phyloP scores from a whole-genome alignment of 1,140 invertebrate species.

The Agrypnia vestita region DNA sequence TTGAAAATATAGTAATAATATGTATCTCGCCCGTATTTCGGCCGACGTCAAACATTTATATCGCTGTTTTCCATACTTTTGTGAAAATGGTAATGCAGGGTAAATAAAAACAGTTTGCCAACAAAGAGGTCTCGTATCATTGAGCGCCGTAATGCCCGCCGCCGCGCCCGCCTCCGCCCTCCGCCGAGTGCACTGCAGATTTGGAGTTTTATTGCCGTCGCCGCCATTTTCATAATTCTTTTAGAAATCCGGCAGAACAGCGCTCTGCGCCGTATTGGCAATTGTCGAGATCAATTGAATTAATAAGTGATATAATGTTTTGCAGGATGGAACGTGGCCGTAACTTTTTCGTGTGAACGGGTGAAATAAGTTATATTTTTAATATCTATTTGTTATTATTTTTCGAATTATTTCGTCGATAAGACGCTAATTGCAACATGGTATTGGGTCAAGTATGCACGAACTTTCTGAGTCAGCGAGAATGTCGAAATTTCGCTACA shows the following conservation, averaged over 20 bases:
- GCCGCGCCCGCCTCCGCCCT: not conserved
- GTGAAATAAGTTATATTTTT: no score
- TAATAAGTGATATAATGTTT: no score
- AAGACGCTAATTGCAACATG: no score
- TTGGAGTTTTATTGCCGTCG: slow-evolving; percentile 9
- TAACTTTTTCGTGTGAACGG: no score
- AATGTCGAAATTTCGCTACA: no score
- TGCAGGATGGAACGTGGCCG: no score
- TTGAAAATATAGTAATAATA: not conserved
- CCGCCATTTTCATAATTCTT: slow-evolving; percentile 11
- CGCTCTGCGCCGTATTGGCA: no score
- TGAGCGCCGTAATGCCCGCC: slow-evolving; percentile 18
- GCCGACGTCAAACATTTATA: not conserved
- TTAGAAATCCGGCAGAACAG: not conserved
- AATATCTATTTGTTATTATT: no score
- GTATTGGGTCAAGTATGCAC: no score
- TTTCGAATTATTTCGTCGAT: no score
- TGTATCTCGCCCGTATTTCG: not conserved
- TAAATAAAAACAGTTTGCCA: slow-evolving; percentile 56
- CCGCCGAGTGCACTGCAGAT: slow-evolving; percentile 8
- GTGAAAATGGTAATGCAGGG: slow-evolving; percentile 50
- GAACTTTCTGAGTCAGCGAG: no score
- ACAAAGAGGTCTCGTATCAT: slow-evolving; percentile 50
- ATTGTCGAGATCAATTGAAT: no score
- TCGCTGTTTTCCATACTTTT: slow-evolving; percentile 39